phyloP scores from a whole-genome alignment of 2,113 vertebrate genomes.

The Cryptotis parvus region DNA sequence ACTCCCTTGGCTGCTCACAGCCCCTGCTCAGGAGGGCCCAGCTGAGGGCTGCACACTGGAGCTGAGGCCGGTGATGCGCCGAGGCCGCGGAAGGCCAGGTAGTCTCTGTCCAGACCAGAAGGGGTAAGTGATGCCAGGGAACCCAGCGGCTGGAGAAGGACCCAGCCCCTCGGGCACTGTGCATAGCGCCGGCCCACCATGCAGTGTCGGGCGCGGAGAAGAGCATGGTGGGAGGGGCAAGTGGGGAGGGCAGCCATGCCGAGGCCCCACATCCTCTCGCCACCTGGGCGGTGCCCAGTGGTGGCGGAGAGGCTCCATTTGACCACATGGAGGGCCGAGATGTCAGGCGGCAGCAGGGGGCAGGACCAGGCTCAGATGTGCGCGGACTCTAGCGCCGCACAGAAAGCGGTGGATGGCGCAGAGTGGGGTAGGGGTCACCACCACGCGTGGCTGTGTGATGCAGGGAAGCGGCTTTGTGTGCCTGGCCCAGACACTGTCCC shows the following conservation, averaged over 20 bases:
- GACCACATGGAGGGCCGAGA: no score
- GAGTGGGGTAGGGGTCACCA: no score
- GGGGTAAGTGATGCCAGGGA: no score
- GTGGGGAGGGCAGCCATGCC: neutral
- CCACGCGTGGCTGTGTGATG: no score
- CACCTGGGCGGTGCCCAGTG: neutral
- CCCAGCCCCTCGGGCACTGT: neutral
- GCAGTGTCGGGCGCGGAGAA: neutral
- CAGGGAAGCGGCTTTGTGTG: no score
- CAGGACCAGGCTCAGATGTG: rapidly evolving
- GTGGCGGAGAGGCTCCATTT: no score
- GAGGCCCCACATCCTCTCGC: neutral
- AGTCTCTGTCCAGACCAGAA: neutral
- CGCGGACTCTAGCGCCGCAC: neutral
- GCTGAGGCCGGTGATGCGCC: rapidly evolving
- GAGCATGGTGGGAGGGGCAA: neutral
- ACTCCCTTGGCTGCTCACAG: no score
- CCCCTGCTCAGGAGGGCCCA: neutral
- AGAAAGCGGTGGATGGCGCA: neutral
- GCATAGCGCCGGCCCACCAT: no score
- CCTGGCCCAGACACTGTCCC: no score
- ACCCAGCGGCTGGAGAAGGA: no score
- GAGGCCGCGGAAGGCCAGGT: neutral
- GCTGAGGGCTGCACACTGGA: neutral
- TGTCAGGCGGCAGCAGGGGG: neutral